Base-by-base conservation (phyloP, 1,140 invertebrate species). In the Kradibia gibbosae region DNA sequence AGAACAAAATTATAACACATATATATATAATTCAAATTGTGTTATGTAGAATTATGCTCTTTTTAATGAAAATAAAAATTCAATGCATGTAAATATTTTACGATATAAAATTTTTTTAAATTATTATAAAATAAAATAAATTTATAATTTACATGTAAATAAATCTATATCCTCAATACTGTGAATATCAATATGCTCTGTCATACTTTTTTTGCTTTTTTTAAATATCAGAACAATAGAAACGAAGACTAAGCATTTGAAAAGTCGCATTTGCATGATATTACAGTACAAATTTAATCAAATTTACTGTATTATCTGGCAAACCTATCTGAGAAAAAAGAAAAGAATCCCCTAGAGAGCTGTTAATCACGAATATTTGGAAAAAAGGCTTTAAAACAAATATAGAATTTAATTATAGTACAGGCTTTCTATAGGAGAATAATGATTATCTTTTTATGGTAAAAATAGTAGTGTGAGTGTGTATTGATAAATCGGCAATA, bases 401-500 rank as follows among this genome's bases (percentile, higher is more conserved):
- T 74, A 55, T 74, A 57, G 48, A 74, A 25, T 75, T 57, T 75
- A 75, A 75, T 75, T 60, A 60, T 60, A 75, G 73, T 3, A 20
- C 20, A 2, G 7, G 28, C 53, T 25, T 60, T 60, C 17, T 15
- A 75, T 60, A 15, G 1, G 39, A 28, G 36, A 72, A 45, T 79
- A 79, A 72, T 71, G 55, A 78, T 78, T 53, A 72, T 39, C 67
- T 5, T 79, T 55, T 57, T 72, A 79, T 31, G 42, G n/a, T n/a
- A 57, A 42, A 72, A 79, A 72, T 57, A 79, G 36, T 15, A 42
- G 25, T 8, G 15, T 34, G 57, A 45, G 8, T 22, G 31, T 13
- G 8, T 45, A 77, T 28, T 67, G 60, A 78, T 78, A 78, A 78
- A 78, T 78, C 77, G 65, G 15, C 34, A 34, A 71, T 78, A 70